Evolutionary conservation across 2,797 vertebrate genomes (phyloP).

Genomic region (Sebastes cheni): DNA sequence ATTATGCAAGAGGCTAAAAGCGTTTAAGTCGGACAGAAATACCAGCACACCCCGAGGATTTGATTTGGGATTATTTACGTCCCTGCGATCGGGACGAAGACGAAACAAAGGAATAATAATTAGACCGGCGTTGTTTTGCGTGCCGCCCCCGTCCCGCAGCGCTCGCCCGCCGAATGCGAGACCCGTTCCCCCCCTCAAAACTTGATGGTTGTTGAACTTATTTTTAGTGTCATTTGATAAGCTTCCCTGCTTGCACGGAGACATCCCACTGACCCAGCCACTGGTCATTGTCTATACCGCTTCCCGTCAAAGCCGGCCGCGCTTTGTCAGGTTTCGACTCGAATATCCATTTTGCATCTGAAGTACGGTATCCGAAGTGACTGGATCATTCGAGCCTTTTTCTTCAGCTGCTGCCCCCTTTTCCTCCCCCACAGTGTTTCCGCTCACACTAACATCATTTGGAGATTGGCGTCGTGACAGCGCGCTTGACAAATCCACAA

Average conservation of each 20-base stretch:
- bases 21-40: slow-evolving; percentile 51
- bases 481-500: slow-evolving; percentile 76
- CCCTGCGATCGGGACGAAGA: slow-evolving; percentile 56
- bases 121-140: slow-evolving; percentile 67
- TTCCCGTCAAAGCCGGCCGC: slow-evolving; percentile 95
- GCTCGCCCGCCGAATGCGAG: slow-evolving; percentile 84
- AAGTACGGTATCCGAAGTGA: slow-evolving; percentile 98
- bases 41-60: slow-evolving; percentile 73
- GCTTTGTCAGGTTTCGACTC: slow-evolving; percentile 99
- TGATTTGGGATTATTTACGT: slow-evolving; percentile 79
- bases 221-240: slow-evolving; percentile 99
- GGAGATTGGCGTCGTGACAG: slow-evolving; percentile 88
- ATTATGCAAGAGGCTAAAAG: slow-evolving; percentile 78
- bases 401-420: slow-evolving; percentile 90
- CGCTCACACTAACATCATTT: slow-evolving; percentile 89
- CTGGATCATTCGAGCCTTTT: slow-evolving; percentile 98
- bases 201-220: slow-evolving; percentile 98
- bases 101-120: slow-evolving; percentile 92
- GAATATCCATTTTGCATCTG: slow-evolving; percentile 97
- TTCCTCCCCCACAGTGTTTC: slow-evolving; percentile 88
- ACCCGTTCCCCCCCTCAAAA: slow-evolving; percentile 74
- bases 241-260: slow-evolving; percentile 90
- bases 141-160: slow-evolving; percentile 76
- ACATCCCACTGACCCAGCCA: slow-evolving; percentile 99
- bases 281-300: slow-evolving; percentile 99